phyloP scores from a whole-genome alignment of 2,113 vertebrate species.

The Triplophysa dalaica region DNA sequence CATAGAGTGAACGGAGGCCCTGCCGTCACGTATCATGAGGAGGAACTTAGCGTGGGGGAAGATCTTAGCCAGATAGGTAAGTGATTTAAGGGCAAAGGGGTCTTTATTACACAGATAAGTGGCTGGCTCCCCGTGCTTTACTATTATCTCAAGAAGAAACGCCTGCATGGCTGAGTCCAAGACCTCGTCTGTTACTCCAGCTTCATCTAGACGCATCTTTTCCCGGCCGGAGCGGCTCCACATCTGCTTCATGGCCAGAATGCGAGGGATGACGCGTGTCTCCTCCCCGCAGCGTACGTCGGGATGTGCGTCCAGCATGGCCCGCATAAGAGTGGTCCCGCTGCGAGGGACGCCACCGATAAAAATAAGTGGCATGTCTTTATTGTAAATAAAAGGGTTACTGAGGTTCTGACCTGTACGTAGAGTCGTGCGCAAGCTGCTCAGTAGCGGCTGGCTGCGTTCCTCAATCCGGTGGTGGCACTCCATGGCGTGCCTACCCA shows the following conservation, averaged over 20 bases:
- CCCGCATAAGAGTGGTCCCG: constrained; percentile 94
- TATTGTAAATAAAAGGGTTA: constrained; percentile 84
- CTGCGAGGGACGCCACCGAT: constrained; percentile 94
- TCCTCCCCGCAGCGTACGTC: constrained; percentile 94
- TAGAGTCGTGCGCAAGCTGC: constrained; percentile 67
- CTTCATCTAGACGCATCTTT: constrained; percentile 94
- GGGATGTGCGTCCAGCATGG: constrained; percentile 95
- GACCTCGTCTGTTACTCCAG: constrained; percentile 94
- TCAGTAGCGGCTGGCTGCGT: constrained; percentile 72
- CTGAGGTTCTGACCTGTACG: constrained; percentile 68
- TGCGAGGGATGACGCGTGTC: constrained; percentile 92
- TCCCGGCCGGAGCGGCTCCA: constrained; percentile 95
- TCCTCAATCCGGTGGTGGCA: constrained; percentile 92
- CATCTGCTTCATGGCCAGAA: constrained; percentile 97
- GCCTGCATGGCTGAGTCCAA: constrained; percentile 96
- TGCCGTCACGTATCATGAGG: constrained; percentile 92
- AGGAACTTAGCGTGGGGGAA: constrained; percentile 95
- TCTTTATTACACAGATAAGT: constrained; percentile 96
- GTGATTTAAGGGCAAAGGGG: constrained; percentile 93
- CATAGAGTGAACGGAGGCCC: constrained; percentile 96
- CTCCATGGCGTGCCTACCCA: constrained; percentile 95
- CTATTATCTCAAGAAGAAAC: constrained; percentile 93
- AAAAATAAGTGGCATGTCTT: constrained; percentile 96
- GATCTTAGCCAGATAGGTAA: constrained; percentile 91
- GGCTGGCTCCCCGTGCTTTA: constrained; percentile 94